These are phyloP conservation scores for Clitarchus hookeri DNA, from an alignment of 2,888 invertebrate genomes.

Conservation along the genomic window DNA sequence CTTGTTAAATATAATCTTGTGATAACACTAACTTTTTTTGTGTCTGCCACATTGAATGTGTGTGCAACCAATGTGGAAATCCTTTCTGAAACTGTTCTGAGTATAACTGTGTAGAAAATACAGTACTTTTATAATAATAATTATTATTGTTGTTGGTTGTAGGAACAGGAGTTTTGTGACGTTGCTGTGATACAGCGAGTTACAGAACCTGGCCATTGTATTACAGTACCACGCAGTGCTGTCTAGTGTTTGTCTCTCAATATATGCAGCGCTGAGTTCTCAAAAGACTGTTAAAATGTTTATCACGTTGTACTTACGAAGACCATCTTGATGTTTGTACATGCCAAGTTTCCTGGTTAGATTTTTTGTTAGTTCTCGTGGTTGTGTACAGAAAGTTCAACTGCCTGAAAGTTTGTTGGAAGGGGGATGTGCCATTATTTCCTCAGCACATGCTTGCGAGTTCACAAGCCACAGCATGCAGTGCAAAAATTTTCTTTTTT, in stretches of 20 bases:
- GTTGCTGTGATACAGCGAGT: background rate
- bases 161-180: too few relatives aligned
- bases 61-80: too few relatives aligned
- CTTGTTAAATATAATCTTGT: too few relatives aligned
- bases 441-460: background rate
- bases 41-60: too few relatives aligned
- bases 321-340: background rate
- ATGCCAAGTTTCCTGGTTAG: background rate
- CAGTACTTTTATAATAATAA: background rate
- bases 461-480: background rate
- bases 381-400: constrained; percentile 5
- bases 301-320: background rate
- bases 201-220: background rate
- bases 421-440: constrained; percentile 14
- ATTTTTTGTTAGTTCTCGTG: background rate
- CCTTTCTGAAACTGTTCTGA: background rate
- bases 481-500: background rate
- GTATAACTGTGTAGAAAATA: background rate
- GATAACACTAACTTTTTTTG: too few relatives aligned
- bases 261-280: background rate
- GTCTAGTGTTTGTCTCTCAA: background rate
- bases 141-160: too few relatives aligned
- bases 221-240: background rate
- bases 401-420: background rate
- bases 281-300: background rate